Evolutionary conservation across 2,888 invertebrate genomes (phyloP), one percentile per base, ranked within the genome.

Genomic region (Calameuta idolon): DNA sequence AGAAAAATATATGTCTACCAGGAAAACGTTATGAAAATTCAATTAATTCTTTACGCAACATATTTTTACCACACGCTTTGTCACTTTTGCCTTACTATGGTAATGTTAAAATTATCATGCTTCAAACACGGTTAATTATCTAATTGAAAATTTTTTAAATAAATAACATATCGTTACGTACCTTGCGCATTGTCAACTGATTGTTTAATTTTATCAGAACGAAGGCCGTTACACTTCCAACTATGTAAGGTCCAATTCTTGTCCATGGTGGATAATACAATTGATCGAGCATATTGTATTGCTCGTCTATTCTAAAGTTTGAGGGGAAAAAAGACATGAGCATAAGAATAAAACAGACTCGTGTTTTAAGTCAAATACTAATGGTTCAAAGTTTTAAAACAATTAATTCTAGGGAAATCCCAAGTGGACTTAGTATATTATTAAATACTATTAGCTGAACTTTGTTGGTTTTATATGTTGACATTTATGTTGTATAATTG

Each of bases 211-310:
- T 89, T 68, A 84, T 75, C 35, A 92, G 81, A 75, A 92, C 81
- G 86, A 93, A 93, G 3, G 92, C 94, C 1, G 93, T 92, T 3
- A 90, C 87, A 11, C 92, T 87, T 12, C 93, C 93, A 77, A 93
- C 81, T 12, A 93, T 88, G 80, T 93, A 93, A 0, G 93, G 93
- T 34, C 93, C 90, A 34, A 93, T 90, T 74, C 93, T 88, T 3
- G 93, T 91, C 89, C 93, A 93, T 0, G 93, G 93, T 74, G 92
- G 91, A 23, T 93, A 93, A 82, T 93, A 93, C 71, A 94, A 79
- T 2, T 89, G 83, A 79, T 92, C 88, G 75, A 92, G 81, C 83
- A 90, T 87, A 33, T 84, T 83, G 69, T 90, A 89, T 81, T 91
- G 91, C 77, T 91, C 89, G 81, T 93, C 92, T 86, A 92, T 81